Evolutionary conservation across 2,888 invertebrate genomes (phyloP).

Genomic region (Petrophora chlorosata): DNA sequence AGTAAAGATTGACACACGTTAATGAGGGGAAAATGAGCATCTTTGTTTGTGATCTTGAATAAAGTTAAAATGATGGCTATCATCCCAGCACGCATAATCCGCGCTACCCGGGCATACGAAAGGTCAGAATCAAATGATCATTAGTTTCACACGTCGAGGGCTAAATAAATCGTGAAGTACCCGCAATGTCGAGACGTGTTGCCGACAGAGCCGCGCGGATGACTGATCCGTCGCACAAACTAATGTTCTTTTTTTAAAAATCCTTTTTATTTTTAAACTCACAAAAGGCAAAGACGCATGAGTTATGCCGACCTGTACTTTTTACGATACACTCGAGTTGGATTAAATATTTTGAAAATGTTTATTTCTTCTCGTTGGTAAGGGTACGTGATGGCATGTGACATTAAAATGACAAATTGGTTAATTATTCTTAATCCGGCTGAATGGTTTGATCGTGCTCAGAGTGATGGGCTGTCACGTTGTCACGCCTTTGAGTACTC

Average conservation of each 20-base stretch:
- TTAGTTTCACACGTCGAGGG: conserved; percentile 55
- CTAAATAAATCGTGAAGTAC: conserved; percentile 58
- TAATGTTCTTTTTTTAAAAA: conserved; percentile 77
- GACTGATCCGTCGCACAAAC: conserved; percentile 78
- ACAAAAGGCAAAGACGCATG: conserved; percentile 77
- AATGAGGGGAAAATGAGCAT: conserved; percentile 22
- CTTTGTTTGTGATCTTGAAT: conserved; percentile 24
- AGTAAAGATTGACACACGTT: conserved; percentile 21
- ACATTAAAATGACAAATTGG: conserved; percentile 83
- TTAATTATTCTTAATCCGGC: conserved; percentile 81
- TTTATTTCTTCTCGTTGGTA: conserved; percentile 62
- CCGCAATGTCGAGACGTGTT: conserved; percentile 71
- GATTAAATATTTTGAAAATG: conserved; percentile 78
- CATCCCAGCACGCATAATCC: conserved; percentile 26
- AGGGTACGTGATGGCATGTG: conserved; percentile 80
- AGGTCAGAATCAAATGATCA: conserved; percentile 67
- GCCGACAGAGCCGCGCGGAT: conserved; percentile 67
- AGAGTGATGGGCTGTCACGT: conserved; percentile 66
- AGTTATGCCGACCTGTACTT: conserved; percentile 80
- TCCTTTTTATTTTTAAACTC: conserved; percentile 70
- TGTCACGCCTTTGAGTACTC: conserved; percentile 40
- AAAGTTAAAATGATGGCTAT: conserved; percentile 27
- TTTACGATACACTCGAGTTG: conserved; percentile 75
- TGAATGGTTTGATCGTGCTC: conserved; percentile 70
- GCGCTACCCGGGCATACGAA: conserved; percentile 28